These are phyloP conservation scores for Apis cerana DNA, from an alignment of 1,140 invertebrate species.

Conservation along the genomic window DNA sequence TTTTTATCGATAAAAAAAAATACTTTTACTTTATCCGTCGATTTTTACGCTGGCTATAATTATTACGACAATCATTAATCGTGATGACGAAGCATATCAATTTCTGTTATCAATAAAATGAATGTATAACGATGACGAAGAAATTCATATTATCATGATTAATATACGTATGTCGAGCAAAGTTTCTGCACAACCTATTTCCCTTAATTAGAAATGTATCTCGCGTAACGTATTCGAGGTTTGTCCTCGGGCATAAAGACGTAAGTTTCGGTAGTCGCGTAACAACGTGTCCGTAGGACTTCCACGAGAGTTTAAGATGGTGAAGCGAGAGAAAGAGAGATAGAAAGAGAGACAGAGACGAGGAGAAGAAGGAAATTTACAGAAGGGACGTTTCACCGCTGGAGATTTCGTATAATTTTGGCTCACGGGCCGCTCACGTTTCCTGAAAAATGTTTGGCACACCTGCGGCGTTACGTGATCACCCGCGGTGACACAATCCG, in stretches of 20 bases:
- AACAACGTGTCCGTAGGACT: constrained; percentile 21
- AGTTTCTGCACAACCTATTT: neutral
- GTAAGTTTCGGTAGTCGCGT: constrained; percentile 25
- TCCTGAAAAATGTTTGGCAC: constrained; percentile 66
- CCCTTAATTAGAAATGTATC: constrained; percentile 20
- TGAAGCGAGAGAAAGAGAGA: neutral
- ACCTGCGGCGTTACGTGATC: constrained; percentile 67
- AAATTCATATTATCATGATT: too few relatives aligned
- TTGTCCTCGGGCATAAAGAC: constrained; percentile 28
- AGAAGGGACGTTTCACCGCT: constrained; percentile 48
- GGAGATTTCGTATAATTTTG: constrained; percentile 65
- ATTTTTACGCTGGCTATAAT: too few relatives aligned
- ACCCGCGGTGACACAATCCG: constrained; percentile 52
- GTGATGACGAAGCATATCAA: too few relatives aligned
- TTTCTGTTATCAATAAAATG: too few relatives aligned
- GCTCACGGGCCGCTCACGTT: constrained; percentile 53
- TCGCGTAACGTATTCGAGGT: constrained; percentile 16
- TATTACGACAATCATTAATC: too few relatives aligned
- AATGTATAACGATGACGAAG: too few relatives aligned
- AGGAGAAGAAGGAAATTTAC: constrained; percentile 46
- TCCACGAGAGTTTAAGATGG: constrained; percentile 33
- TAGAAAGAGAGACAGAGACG: too few relatives aligned
- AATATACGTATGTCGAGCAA: too few relatives aligned
- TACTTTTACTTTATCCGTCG: too few relatives aligned
- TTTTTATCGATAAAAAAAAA: too few relatives aligned